Evolutionary conservation across 2,888 invertebrate species (phyloP).

Genomic region (Neoaliturus tenellus): DNA sequence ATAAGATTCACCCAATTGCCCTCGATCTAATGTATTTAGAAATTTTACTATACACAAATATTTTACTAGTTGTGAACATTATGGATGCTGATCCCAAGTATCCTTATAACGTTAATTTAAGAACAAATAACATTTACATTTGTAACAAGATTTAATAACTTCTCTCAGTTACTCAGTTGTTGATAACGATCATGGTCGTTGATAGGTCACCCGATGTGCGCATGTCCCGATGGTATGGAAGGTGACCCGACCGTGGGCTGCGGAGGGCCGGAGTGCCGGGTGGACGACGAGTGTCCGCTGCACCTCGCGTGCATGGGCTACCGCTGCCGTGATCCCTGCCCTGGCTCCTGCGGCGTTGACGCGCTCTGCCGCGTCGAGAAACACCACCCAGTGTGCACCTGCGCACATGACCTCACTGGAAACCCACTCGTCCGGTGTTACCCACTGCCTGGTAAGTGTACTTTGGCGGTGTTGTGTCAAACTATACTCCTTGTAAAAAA

Average conservation of each 20-base stretch:
- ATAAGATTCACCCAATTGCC: too few relatives aligned
- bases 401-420: constrained; percentile 82
- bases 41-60: too few relatives aligned
- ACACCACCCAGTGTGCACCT: constrained; percentile 88
- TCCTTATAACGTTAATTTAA: too few relatives aligned
- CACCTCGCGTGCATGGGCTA: constrained; percentile 87
- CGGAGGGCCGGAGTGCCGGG: constrained; percentile 86
- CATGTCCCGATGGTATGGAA: constrained; percentile 84
- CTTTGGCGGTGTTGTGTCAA: too few relatives aligned
- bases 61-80: too few relatives aligned
- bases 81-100: too few relatives aligned
- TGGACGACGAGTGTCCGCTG: constrained; percentile 85
- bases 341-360: constrained; percentile 86
- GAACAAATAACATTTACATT: too few relatives aligned
- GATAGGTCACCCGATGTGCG: constrained; percentile 77
- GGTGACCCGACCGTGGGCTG: constrained; percentile 88
- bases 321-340: constrained; percentile 88
- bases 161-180: too few relatives aligned
- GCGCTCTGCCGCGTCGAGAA: constrained; percentile 84
- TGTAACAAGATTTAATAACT: too few relatives aligned
- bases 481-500: too few relatives aligned
- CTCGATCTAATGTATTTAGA: too few relatives aligned
- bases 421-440: constrained; percentile 87
- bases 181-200: too few relatives aligned
- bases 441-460: constrained; percentile 72